Evolutionary conservation across 2,888 invertebrate genomes (phyloP).

Genomic region (Latrodectus elegans): DNA sequence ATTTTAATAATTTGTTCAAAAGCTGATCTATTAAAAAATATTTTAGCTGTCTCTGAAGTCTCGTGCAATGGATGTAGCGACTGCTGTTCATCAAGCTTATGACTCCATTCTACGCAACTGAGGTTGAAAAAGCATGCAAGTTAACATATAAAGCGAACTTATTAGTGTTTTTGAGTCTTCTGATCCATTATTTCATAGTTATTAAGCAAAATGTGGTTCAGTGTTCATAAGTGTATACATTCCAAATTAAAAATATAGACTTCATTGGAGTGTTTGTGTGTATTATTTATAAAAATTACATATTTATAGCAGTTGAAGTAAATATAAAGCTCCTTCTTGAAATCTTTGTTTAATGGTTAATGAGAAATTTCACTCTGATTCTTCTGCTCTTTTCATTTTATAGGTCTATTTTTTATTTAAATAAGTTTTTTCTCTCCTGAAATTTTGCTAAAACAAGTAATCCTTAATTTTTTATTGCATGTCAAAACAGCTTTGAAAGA

Average conservation of each 20-base stretch:
- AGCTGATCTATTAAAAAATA: background rate
- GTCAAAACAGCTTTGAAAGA: too few relatives aligned
- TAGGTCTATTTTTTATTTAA: too few relatives aligned
- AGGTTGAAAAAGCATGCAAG: background rate
- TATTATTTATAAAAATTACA: background rate
- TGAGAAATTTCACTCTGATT: too few relatives aligned
- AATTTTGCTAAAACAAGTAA: too few relatives aligned
- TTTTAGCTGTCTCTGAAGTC: slow-evolving; percentile 86
- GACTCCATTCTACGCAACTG: slow-evolving; percentile 83
- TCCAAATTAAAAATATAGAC: slow-evolving; percentile 59
- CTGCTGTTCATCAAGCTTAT: slow-evolving; percentile 92
- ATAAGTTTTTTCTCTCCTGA: too few relatives aligned
- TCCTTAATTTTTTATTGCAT: too few relatives aligned
- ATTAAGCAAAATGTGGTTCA: slow-evolving; percentile 27
- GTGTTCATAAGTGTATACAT: slow-evolving; percentile 27
- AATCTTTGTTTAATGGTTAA: too few relatives aligned
- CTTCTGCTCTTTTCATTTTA: too few relatives aligned
- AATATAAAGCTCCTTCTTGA: too few relatives aligned
- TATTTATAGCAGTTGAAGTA: background rate
- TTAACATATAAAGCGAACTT: slow-evolving; percentile 3
- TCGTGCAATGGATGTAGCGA: slow-evolving; percentile 91
- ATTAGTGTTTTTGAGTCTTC: slow-evolving; percentile 15
- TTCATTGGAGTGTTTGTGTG: background rate
- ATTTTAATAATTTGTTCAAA: too few relatives aligned
- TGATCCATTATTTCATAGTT: slow-evolving; percentile 39